Conservation (phyloP, 2,797 vertebrate species). For the Urosaurus nigricauda region DNA sequence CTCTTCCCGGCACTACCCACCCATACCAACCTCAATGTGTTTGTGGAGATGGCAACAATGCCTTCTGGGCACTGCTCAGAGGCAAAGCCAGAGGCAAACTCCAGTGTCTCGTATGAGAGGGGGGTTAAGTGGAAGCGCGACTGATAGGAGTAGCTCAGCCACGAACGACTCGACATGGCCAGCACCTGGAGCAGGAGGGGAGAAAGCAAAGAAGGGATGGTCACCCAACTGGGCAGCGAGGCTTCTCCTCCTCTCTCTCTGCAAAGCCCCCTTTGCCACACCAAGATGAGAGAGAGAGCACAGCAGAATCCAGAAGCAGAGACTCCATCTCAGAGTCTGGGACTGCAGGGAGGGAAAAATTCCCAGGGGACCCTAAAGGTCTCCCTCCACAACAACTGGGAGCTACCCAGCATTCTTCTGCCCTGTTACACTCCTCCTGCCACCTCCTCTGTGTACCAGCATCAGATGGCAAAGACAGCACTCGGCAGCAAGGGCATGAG, state of each 20-base stretch:
- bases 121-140: constrained; percentile 98
- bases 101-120: constrained; percentile 94
- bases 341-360: too few relatives aligned
- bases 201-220: not conserved
- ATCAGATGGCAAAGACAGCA: not conserved
- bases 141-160: constrained; percentile 98
- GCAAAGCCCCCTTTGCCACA: not conserved
- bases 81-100: constrained; percentile 97
- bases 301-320: not conserved
- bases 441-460: too few relatives aligned
- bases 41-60: constrained; percentile 98
- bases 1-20: fast-evolving
- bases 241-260: too few relatives aligned
- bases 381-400: too few relatives aligned
- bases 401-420: not conserved
- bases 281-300: too few relatives aligned
- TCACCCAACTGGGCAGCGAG: not conserved
- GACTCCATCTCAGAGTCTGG: too few relatives aligned
- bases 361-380: not conserved
- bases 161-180: constrained; percentile 98
- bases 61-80: constrained; percentile 98
- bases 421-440: too few relatives aligned
- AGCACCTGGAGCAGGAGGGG: constrained; percentile 84
- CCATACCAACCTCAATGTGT: constrained; percentile 90
- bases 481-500: too few relatives aligned